These are phyloP conservation scores for Blomia tropicalis DNA, from an alignment of 2,888 invertebrate genomes.

Conservation along the genomic window DNA sequence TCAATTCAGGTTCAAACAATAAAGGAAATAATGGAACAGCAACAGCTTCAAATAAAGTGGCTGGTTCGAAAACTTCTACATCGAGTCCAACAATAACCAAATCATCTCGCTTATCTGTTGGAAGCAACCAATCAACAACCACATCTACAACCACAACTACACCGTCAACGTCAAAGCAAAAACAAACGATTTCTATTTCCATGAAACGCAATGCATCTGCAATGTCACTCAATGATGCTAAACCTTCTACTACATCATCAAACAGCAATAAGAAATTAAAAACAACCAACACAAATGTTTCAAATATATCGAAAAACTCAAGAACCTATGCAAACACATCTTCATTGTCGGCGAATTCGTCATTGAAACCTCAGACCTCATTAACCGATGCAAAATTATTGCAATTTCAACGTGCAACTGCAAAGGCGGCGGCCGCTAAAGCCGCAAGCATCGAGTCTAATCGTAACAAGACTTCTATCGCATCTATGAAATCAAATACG, in stretches of 20 bases:
- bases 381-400: constrained; percentile 5
- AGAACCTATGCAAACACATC: background rate
- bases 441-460: background rate
- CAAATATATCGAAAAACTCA: background rate
- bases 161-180: background rate
- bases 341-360: background rate
- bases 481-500: background rate
- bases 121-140: background rate
- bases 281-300: background rate
- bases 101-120: background rate
- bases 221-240: background rate
- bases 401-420: background rate
- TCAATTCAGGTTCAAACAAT: background rate
- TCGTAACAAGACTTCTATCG: background rate
- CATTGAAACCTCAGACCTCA: background rate
- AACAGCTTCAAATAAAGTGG: background rate
- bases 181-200: background rate
- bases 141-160: background rate
- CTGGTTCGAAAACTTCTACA: background rate
- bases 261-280: background rate
- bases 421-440: background rate
- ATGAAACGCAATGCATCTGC: background rate
- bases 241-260: background rate
- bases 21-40: background rate
- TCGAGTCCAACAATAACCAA: background rate